Evolutionary conservation across 1,140 invertebrate species (phyloP).

Genomic region (Heliconius nattereri): DNA sequence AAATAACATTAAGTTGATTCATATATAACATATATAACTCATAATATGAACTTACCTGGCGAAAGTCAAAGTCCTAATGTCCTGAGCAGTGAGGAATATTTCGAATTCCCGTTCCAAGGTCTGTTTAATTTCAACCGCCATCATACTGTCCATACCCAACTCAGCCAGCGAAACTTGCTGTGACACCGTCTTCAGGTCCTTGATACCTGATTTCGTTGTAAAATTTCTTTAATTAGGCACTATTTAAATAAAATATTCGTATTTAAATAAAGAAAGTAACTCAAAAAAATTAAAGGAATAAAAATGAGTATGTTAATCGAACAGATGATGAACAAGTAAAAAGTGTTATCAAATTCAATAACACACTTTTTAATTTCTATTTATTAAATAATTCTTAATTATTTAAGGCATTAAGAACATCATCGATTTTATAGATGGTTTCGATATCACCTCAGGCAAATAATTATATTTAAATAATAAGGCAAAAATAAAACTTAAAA

Average conservation of each 20-base stretch:
- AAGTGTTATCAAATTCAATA: no score
- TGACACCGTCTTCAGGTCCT: slow-evolving; percentile 79
- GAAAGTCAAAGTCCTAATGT: slow-evolving; percentile 86
- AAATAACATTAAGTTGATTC: no score
- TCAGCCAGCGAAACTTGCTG: slow-evolving; percentile 87
- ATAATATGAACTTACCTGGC: slow-evolving; percentile 59
- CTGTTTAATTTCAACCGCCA: slow-evolving; percentile 94
- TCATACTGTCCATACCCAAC: slow-evolving; percentile 94
- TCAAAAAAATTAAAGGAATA: neutral
- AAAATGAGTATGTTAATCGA: no score
- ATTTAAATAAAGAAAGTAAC: neutral
- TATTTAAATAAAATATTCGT: neutral
- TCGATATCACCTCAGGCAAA: no score
- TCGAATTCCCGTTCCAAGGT: slow-evolving; percentile 92
- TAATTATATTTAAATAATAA: no score
- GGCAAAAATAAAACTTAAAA: no score
- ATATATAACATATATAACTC: no score
- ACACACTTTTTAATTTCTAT: no score
- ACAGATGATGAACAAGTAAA: no score
- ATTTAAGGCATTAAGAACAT: no score
- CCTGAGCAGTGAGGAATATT: slow-evolving; percentile 88
- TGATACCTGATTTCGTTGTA: slow-evolving; percentile 61
- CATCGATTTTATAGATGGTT: no score
- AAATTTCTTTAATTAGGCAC: neutral
- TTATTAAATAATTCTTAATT: no score